Evolutionary conservation across 2,888 invertebrate genomes (phyloP).

Genomic region (Gisinianus flammeolus): DNA sequence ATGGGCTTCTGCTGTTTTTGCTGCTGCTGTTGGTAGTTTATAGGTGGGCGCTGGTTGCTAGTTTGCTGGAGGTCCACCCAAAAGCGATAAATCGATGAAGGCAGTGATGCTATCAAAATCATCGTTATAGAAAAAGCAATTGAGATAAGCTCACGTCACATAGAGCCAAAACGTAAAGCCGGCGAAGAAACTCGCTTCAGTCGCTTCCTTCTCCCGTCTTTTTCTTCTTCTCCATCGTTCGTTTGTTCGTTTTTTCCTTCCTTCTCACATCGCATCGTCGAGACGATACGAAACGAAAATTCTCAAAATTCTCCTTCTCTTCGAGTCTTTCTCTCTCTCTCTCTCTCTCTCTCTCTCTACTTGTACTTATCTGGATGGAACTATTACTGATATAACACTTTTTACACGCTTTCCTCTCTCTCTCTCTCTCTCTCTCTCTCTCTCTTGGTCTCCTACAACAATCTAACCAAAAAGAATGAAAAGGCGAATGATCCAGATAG

Average conservation of each 20-base stretch:
- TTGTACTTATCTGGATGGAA: neutral
- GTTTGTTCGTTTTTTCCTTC: neutral
- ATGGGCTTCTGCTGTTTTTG: no score
- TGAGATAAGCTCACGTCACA: conserved; percentile 47
- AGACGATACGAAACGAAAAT: neutral
- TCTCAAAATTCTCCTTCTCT: neutral
- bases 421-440: no score
- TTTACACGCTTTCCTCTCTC: neutral
- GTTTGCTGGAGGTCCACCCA: conserved; percentile 24
- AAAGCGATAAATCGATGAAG: conserved; percentile 56
- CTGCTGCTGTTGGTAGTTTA: no score
- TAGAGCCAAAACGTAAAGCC: conserved; percentile 13
- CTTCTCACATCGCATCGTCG: neutral
- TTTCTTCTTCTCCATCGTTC: neutral
- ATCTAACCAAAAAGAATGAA: neutral
- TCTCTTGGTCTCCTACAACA: no score
- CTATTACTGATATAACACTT: neutral
- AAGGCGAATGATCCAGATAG: conserved; percentile 20
- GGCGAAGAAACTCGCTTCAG: neutral
- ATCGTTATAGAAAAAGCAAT: conserved; percentile 48
- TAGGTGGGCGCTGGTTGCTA: no score
- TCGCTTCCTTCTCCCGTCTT: no score
- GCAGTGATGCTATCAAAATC: conserved; percentile 49
- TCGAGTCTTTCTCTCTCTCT: neutral
- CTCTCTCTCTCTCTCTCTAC: neutral